phyloP scores from a whole-genome alignment of 2,888 invertebrate species.

The Anticlea derivata region DNA sequence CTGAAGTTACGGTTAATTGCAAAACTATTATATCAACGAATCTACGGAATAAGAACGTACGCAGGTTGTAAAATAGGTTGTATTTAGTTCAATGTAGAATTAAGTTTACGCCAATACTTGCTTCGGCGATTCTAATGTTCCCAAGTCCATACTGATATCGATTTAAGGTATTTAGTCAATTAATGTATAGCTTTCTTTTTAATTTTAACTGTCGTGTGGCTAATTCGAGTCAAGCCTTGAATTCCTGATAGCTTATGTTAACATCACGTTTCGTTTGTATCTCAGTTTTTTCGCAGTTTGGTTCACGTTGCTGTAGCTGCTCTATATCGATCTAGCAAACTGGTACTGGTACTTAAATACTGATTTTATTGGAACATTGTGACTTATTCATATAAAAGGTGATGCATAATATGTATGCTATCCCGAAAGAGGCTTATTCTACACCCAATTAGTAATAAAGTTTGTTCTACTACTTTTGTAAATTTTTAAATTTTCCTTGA shows the following conservation, averaged over 20 bases:
- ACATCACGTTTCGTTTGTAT: not conserved
- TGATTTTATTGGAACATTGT: no score
- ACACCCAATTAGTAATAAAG: no score
- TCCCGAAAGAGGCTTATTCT: no score
- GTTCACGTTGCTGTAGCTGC: slow-evolving; percentile 14
- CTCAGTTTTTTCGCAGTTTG: slow-evolving; percentile 4
- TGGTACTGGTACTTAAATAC: no score
- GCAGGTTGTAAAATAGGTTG: slow-evolving; percentile 26
- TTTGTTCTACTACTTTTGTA: no score
- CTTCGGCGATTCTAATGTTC: slow-evolving; percentile 34
- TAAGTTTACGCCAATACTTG: slow-evolving; percentile 13
- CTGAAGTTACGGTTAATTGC: no score
- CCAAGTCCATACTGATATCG: slow-evolving; percentile 58
- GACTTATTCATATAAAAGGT: no score
- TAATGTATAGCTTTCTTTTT: slow-evolving; percentile 75
- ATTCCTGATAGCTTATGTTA: slow-evolving; percentile 59
- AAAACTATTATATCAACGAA: slow-evolving; percentile 15
- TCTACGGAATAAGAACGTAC: slow-evolving; percentile 13
- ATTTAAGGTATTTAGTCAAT: slow-evolving; percentile 83
- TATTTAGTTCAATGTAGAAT: slow-evolving; percentile 22
- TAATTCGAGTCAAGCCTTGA: slow-evolving; percentile 61
- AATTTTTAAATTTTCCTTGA: no score
- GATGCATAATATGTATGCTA: no score
- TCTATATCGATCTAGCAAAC: slow-evolving; percentile 20
- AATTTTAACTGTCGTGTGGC: slow-evolving; percentile 53